These are phyloP conservation scores for Mactromeris polynyma DNA, from an alignment of 2,888 invertebrate species.

Conservation along the genomic window DNA sequence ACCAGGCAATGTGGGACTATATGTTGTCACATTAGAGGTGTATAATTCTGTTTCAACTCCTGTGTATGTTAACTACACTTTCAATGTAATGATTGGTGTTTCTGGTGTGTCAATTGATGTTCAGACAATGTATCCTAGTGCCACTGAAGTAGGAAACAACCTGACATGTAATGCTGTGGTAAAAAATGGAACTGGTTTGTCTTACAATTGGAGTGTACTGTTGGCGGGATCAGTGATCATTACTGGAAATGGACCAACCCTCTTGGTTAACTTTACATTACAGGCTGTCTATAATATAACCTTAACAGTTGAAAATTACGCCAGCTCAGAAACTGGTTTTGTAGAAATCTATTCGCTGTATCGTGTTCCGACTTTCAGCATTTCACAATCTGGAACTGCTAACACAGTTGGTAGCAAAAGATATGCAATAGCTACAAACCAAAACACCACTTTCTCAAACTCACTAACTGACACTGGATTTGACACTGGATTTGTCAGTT, in stretches of 20 bases:
- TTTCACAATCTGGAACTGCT: slow-evolving; percentile 40
- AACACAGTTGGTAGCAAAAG: slow-evolving; percentile 24
- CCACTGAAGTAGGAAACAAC: slow-evolving; percentile 48
- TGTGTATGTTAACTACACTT: slow-evolving; percentile 41
- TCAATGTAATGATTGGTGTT: slow-evolving; percentile 58
- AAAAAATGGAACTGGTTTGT: slow-evolving; percentile 59
- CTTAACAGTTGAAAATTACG: slow-evolving; percentile 64
- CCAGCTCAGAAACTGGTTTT: slow-evolving; percentile 56
- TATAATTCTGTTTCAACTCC: slow-evolving; percentile 41
- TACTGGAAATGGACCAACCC: slow-evolving; percentile 20
- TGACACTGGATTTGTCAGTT: slow-evolving; percentile 14
- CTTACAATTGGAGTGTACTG: slow-evolving; percentile 60
- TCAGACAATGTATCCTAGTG: slow-evolving; percentile 49
- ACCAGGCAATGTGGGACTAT: slow-evolving; percentile 50
- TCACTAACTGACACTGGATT: slow-evolving; percentile 33
- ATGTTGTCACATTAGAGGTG: slow-evolving; percentile 46
- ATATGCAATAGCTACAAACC: slow-evolving; percentile 46
- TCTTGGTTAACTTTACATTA: slow-evolving; percentile 59
- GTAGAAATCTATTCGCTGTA: slow-evolving; percentile 63
- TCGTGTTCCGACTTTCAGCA: slow-evolving; percentile 43
- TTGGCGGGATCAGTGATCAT: slow-evolving; percentile 22
- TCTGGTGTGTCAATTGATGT: slow-evolving; percentile 44
- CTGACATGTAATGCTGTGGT: slow-evolving; percentile 57
- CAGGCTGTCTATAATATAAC: slow-evolving; percentile 70
- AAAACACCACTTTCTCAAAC: slow-evolving; percentile 26